These are phyloP conservation scores for Tyto alba DNA, from an alignment of 2,113 vertebrate genomes.

Conservation along the genomic window DNA sequence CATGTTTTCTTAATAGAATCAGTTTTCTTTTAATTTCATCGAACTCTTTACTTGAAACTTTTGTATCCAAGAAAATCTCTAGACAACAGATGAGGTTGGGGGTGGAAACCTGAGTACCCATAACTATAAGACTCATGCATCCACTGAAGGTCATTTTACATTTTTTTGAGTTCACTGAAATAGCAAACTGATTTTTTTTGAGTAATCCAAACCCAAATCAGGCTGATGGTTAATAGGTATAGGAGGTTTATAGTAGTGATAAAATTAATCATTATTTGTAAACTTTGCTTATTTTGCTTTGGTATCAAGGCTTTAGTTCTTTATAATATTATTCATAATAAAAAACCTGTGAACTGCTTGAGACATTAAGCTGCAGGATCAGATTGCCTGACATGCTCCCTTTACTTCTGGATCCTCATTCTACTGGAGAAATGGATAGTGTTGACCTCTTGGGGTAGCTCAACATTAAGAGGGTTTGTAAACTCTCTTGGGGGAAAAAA, in stretches of 20 bases:
- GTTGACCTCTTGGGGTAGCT: not conserved
- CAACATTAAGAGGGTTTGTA: not conserved
- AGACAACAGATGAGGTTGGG: not conserved
- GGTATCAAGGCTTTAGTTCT: not conserved
- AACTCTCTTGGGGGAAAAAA: not conserved
- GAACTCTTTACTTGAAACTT: constrained; percentile 22
- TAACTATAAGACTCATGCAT: not conserved
- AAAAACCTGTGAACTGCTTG: not conserved
- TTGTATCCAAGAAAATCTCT: constrained; percentile 31
- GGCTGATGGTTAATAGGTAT: not conserved
- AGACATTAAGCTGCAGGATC: not conserved
- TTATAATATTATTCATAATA: not conserved
- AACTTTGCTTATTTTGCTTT: not conserved
- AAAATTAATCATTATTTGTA: not conserved
- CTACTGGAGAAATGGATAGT: not conserved
- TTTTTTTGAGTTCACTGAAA: not conserved
- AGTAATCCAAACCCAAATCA: not conserved
- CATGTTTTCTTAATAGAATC: constrained; percentile 7
- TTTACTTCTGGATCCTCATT: not conserved
- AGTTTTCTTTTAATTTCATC: not conserved
- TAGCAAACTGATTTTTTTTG: not conserved
- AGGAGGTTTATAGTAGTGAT: not conserved
- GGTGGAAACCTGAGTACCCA: not conserved
- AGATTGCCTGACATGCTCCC: not conserved
- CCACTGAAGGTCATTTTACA: not conserved